These are phyloP conservation scores for Cynoglossus semilaevis DNA, from an alignment of 2,113 vertebrate genomes.

Conservation along the genomic window DNA sequence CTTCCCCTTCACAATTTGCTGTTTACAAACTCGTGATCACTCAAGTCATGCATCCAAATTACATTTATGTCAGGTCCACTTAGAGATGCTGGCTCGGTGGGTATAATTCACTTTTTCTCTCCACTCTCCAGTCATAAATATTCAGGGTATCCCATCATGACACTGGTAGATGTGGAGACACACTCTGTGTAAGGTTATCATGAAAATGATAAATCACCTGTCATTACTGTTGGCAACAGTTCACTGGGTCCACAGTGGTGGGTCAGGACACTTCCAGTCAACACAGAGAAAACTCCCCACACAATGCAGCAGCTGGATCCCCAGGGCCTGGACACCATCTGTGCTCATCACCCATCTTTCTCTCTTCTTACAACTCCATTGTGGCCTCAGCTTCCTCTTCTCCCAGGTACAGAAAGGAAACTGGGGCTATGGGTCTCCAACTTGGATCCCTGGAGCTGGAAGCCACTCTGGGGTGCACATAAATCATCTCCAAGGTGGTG, in stretches of 20 bases:
- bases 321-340: constrained; percentile 49
- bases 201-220: constrained; percentile 51
- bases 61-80: too few relatives aligned
- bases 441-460: constrained; percentile 58
- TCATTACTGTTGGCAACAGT: constrained; percentile 40
- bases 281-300: constrained; percentile 25
- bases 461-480: constrained; percentile 47
- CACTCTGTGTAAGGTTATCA: constrained; percentile 22
- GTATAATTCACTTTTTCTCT: background rate
- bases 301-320: constrained; percentile 24
- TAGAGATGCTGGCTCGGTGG: too few relatives aligned
- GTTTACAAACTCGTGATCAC: too few relatives aligned
- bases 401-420: constrained; percentile 46
- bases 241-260: constrained; percentile 32
- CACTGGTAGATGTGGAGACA: constrained; percentile 11
- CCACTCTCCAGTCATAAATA: background rate
- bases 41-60: too few relatives aligned
- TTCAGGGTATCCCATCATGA: background rate
- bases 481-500: constrained; percentile 57
- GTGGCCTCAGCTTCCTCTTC: constrained; percentile 27
- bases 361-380: constrained; percentile 32
- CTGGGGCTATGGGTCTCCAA: constrained; percentile 58
- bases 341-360: constrained; percentile 53
- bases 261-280: constrained; percentile 29
- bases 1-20: too few relatives aligned